Evolutionary conservation across 2,797 vertebrate species (phyloP).

Genomic region (Hydrophis major): DNA sequence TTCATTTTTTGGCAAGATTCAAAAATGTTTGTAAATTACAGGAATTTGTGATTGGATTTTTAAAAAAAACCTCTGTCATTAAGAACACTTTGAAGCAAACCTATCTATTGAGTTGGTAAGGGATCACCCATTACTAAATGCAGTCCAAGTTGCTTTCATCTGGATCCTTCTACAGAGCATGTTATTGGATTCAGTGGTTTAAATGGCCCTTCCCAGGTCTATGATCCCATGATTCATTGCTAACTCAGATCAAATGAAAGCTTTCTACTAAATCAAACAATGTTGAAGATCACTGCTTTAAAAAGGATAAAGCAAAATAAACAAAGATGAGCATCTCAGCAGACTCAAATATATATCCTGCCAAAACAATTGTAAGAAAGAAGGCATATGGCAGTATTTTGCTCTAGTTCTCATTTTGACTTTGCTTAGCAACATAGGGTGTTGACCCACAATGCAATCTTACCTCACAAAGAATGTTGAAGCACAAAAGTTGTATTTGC

Average conservation of each 20-base stretch:
- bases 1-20: background rate
- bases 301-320: background rate
- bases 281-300: background rate
- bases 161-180: background rate
- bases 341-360: background rate
- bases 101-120: background rate
- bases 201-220: background rate
- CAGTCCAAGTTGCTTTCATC: background rate
- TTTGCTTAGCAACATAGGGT: background rate
- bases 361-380: background rate
- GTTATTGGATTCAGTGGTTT: background rate
- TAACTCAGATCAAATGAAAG: background rate
- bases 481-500: background rate
- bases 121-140: background rate
- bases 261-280: background rate
- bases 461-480: background rate
- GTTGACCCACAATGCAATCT: background rate
- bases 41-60: background rate
- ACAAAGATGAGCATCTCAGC: background rate
- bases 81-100: background rate
- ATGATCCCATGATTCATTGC: background rate
- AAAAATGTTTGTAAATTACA: background rate
- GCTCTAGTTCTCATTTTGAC: background rate
- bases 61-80: background rate
- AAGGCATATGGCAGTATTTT: background rate